Conservation (phyloP, 64 coral and sea anemone species). For the Porites australiensis region DNA sequence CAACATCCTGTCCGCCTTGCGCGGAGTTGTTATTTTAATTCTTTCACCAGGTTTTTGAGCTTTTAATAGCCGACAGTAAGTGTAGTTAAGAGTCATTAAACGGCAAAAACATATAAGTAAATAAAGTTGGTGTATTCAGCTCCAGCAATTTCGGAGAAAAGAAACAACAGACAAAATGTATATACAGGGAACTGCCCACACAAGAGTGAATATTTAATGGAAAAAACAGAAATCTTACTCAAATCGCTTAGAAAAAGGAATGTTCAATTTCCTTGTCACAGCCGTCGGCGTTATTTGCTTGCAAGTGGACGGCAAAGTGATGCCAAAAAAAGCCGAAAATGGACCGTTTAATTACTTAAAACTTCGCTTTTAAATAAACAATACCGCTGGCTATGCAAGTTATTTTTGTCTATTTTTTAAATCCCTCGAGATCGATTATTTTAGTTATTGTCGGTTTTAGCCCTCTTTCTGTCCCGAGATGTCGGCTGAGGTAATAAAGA, state of each 20-base stretch:
- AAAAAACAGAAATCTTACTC: conserved; percentile 45
- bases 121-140: too few species aligned
- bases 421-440: too few species aligned
- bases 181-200: conserved; percentile 34
- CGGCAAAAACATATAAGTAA: neutral
- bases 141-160: neutral
- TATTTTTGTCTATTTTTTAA: too few species aligned
- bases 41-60: conserved; percentile 16
- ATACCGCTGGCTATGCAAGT: too few species aligned
- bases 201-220: conserved; percentile 4
- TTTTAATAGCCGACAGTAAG: neutral
- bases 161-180: neutral
- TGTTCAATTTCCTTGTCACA: too few species aligned
- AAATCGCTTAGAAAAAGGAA: neutral
- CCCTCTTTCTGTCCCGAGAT: too few species aligned
- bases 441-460: too few species aligned
- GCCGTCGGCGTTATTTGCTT: too few species aligned
- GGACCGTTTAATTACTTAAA: too few species aligned
- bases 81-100: neutral
- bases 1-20: neutral
- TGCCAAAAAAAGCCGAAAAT: too few species aligned
- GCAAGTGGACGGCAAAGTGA: too few species aligned
- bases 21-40: conserved; percentile 2
- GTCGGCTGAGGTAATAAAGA: neutral
- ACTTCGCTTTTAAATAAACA: too few species aligned